Percentiles rank a stretch among this genome's conserved stretches.
phyloP scores from a whole-genome alignment of 2,797 vertebrate species.

The Microctenopoma steveboyesi region DNA sequence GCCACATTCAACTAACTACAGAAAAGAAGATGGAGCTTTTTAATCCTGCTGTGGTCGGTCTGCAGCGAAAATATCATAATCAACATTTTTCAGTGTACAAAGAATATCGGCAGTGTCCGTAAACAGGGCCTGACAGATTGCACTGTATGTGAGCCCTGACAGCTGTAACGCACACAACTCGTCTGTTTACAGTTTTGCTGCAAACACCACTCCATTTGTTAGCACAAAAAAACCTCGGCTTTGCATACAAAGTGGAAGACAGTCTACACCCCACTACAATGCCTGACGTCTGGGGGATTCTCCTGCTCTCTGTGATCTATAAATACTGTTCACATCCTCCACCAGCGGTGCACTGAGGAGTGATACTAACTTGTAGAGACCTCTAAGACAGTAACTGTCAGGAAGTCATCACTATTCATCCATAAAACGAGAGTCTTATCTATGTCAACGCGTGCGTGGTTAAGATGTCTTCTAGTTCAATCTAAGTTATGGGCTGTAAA shows the following conservation, averaged over 20 bases:
- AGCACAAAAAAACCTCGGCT: constrained; percentile 53
- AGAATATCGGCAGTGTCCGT: neutral
- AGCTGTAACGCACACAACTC: neutral
- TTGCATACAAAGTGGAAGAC: constrained; percentile 74
- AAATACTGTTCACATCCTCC: constrained; percentile 71
- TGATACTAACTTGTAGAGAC: constrained; percentile 56
- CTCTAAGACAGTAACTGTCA: constrained; percentile 54
- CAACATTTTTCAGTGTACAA: neutral
- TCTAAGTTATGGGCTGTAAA: neutral
- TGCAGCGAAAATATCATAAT: neutral
- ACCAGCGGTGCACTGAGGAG: constrained; percentile 52
- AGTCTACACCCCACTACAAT: constrained; percentile 52
- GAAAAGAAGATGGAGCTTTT: constrained; percentile 2
- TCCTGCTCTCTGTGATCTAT: constrained; percentile 69
- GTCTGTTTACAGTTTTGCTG: constrained; percentile 38
- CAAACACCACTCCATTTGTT: constrained; percentile 40
- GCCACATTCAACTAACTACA: neutral
- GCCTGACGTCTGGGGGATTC: constrained; percentile 65
- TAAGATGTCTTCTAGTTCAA: constrained; percentile 12
- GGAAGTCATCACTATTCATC: constrained; percentile 52
- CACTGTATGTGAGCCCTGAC: neutral
- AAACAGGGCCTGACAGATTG: neutral
- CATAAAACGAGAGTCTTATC: constrained; percentile 63
- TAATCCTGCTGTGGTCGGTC: neutral
- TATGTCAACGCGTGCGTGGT: constrained; percentile 52